Evolutionary conservation across 2,888 invertebrate genomes (phyloP).

Genomic region (Seira musarum): DNA sequence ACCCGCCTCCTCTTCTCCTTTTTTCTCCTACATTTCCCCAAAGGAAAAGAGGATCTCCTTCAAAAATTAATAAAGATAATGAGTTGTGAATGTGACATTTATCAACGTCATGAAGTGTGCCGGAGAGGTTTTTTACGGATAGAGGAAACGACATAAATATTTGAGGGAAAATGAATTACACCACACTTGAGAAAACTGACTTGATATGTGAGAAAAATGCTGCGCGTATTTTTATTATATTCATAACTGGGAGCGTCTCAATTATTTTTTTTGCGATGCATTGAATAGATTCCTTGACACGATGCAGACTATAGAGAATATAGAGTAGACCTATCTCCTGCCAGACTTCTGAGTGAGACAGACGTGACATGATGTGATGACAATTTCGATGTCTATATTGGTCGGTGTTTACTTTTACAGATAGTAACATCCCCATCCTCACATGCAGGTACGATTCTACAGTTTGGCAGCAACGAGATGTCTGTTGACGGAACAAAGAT

Average conservation of each 20-base stretch:
- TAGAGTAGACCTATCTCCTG: too few species aligned
- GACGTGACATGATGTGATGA: too few species aligned
- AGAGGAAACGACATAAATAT: not conserved
- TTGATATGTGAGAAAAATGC: too few species aligned
- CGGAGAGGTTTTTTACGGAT: too few species aligned
- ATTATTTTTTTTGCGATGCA: not conserved
- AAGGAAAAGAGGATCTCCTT: constrained; percentile 1
- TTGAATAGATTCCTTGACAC: not conserved
- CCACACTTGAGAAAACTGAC: too few species aligned
- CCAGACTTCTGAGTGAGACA: too few species aligned
- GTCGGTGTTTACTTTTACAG: constrained; percentile 28
- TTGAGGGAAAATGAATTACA: not conserved
- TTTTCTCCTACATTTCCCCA: not conserved
- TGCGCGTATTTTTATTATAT: not conserved
- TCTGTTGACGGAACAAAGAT: constrained; percentile 53
- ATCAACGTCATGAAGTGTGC: not conserved
- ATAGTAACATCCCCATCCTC: constrained; percentile 36
- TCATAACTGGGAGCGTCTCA: not conserved
- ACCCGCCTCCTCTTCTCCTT: too few species aligned
- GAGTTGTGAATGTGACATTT: constrained; percentile 15
- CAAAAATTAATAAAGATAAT: constrained; percentile 12
- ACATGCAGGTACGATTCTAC: constrained; percentile 19
- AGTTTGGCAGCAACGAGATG: constrained; percentile 40
- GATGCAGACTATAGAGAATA: too few species aligned
- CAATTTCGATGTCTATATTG: too few species aligned